Evolutionary conservation across 2,113 vertebrate genomes (phyloP).

Genomic region (Oostethus manadensis): DNA sequence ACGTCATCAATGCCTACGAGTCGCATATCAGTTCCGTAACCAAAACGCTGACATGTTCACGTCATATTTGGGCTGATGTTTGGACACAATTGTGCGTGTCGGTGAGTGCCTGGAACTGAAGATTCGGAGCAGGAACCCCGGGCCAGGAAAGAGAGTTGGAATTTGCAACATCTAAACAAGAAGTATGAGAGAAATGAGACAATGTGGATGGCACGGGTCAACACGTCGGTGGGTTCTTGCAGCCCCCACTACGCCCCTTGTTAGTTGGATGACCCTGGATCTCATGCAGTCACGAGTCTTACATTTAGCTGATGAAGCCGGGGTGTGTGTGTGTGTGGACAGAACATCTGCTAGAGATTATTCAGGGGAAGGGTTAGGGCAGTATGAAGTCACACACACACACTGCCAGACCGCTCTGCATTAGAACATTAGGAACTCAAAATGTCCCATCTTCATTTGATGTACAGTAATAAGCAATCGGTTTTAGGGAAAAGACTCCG

Average conservation of each 20-base stretch:
- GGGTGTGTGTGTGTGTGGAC: background rate
- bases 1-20: too few relatives aligned
- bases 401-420: background rate
- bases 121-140: too few relatives aligned
- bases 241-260: too few relatives aligned
- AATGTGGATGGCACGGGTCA: too few relatives aligned
- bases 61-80: too few relatives aligned
- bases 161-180: too few relatives aligned
- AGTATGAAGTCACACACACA: background rate
- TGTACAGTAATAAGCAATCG: background rate
- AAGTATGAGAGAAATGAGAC: too few relatives aligned
- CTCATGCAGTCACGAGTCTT: background rate
- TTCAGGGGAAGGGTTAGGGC: background rate
- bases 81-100: too few relatives aligned
- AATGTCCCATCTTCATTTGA: slow-evolving; percentile 1
- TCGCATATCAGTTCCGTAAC: background rate
- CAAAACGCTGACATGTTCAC: background rate
- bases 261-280: background rate
- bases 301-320: slow-evolving; percentile 2
- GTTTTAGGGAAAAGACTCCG: background rate
- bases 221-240: too few relatives aligned
- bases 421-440: background rate
- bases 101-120: too few relatives aligned
- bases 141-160: too few relatives aligned
- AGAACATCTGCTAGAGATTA: slow-evolving; percentile 13